These are phyloP conservation scores for Apaloderma vittatum DNA, from an alignment of 2,113 vertebrate genomes.

Conservation along the genomic window DNA sequence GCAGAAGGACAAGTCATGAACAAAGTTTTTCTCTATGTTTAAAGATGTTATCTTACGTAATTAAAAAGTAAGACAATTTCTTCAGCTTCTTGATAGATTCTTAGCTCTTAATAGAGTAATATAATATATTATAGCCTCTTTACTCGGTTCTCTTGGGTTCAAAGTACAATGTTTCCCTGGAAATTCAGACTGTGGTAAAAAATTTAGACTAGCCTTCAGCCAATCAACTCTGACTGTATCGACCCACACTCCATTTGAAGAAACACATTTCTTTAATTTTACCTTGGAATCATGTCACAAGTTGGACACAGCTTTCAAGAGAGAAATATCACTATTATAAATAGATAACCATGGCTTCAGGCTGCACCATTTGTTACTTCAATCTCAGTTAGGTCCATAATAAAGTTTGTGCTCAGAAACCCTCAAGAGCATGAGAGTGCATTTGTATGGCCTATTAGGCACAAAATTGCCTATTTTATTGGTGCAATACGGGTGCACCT, in stretches of 20 bases:
- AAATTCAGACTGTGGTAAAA: background rate
- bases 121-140: background rate
- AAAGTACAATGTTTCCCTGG: background rate
- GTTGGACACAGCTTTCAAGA: constrained; percentile 9
- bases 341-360: constrained; percentile 23
- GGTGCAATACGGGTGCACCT: constrained; percentile 9
- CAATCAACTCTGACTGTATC: background rate
- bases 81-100: background rate
- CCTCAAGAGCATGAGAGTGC: constrained; percentile 23
- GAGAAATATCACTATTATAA: constrained; percentile 42
- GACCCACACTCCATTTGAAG: background rate
- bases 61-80: constrained; percentile 6
- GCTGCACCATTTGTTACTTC: constrained; percentile 39
- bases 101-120: background rate
- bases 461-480: constrained; percentile 49
- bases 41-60: constrained; percentile 28
- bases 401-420: constrained; percentile 47
- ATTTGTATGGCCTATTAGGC: constrained; percentile 57
- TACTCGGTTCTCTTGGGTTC: background rate
- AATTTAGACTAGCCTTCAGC: background rate
- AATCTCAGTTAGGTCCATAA: background rate
- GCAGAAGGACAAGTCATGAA: background rate
- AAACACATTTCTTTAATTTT: constrained; percentile 54
- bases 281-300: constrained; percentile 6
- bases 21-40: constrained; percentile 25